Percentiles rank a stretch among this genome's conserved stretches.
Evolutionary conservation across 2,113 vertebrate genomes (phyloP).

Genomic region (Gobio gobio): DNA sequence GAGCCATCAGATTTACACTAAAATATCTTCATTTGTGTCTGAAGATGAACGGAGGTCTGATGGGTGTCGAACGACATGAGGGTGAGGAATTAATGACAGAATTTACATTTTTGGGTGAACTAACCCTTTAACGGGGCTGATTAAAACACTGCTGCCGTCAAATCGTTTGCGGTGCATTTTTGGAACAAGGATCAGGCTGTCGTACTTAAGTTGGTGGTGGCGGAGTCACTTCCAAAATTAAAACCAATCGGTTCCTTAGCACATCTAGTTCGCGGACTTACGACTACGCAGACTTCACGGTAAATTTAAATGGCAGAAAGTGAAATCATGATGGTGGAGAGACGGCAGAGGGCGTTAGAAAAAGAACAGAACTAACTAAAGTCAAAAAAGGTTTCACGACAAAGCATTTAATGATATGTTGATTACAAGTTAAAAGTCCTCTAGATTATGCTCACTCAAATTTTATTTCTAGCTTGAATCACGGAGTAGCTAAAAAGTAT

Average conservation of each 20-base stretch:
- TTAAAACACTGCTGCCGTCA: not conserved
- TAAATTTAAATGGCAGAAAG: not conserved
- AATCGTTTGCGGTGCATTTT: not conserved
- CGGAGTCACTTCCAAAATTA: not conserved
- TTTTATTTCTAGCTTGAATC: constrained; percentile 29
- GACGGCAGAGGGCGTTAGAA: not conserved
- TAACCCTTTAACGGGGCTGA: no score
- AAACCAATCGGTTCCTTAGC: no score
- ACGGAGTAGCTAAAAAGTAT: constrained; percentile 5
- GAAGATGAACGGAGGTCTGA: no score
- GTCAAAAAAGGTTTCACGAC: not conserved
- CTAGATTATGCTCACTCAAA: constrained; percentile 10
- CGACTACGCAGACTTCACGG: not conserved
- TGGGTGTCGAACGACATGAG: no score
- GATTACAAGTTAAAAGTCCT: constrained; percentile 27
- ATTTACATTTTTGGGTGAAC: no score
- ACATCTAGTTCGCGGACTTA: no score
- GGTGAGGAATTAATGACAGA: no score
- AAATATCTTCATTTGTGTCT: no score
- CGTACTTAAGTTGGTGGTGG: not conserved
- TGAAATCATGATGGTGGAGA: not conserved
- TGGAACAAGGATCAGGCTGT: not conserved
- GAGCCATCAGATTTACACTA: no score
- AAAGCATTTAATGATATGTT: constrained; percentile 19
- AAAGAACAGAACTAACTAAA: no score